phyloP scores from a whole-genome alignment of 2,113 vertebrate species.

The Cyanocitta stelleri region DNA sequence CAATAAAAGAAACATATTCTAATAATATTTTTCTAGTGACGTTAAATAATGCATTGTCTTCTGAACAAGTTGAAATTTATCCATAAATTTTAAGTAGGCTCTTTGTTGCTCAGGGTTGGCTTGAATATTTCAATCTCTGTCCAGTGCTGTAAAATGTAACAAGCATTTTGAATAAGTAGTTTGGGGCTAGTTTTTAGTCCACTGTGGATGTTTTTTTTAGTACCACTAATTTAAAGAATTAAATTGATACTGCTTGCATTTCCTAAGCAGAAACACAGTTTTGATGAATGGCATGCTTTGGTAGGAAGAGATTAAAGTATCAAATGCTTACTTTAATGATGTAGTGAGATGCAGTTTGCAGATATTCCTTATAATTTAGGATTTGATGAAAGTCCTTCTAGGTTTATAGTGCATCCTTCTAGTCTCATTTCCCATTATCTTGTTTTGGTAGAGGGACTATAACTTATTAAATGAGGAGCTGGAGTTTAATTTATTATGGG shows the following conservation, averaged over 20 bases:
- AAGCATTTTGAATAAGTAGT: background rate
- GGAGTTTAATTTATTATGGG: background rate
- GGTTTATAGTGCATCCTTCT: background rate
- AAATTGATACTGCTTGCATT: background rate
- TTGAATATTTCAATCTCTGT: background rate
- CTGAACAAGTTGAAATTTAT: background rate
- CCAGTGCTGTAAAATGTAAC: constrained; percentile 41
- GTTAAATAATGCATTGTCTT: background rate
- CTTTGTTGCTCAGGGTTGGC: constrained; percentile 1
- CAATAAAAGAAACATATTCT: background rate
- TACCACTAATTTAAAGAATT: background rate
- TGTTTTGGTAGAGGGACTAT: background rate
- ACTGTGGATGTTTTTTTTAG: background rate
- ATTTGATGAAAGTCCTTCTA: background rate
- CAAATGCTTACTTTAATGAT: background rate
- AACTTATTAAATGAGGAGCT: background rate
- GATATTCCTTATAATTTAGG: background rate
- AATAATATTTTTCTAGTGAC: background rate
- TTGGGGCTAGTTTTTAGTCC: background rate
- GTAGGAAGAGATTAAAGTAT: background rate
- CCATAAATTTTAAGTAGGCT: background rate
- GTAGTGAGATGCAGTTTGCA: background rate
- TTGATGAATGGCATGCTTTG: background rate
- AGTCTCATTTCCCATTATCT: constrained; percentile 14
- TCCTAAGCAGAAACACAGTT: background rate